A percentile compares a stretch with the other conserved stretches of the same genome.
Evolutionary conservation across 2,888 invertebrate genomes (phyloP).

Genomic region (Campaea margaritaria): DNA sequence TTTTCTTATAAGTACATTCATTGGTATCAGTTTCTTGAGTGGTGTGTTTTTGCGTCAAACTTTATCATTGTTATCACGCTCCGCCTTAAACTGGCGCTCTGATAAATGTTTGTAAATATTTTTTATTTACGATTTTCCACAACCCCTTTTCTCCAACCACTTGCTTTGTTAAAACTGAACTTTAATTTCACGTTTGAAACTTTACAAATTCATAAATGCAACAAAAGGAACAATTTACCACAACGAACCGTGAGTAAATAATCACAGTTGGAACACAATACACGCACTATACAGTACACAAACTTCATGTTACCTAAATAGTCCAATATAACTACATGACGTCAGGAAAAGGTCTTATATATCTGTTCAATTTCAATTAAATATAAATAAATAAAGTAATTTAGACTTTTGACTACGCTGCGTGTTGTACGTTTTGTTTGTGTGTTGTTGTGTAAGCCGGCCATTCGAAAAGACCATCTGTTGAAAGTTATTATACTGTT

Average conservation of each 20-base stretch:
- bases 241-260: constrained; percentile 15
- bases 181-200: constrained; percentile 14
- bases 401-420: too few relatives aligned
- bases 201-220: constrained; percentile 21
- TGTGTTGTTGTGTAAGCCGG: neutral
- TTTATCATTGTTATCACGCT: too few relatives aligned
- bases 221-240: constrained; percentile 22
- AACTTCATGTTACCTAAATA: neutral
- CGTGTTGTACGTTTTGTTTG: too few relatives aligned
- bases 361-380: too few relatives aligned
- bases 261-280: constrained; percentile 12
- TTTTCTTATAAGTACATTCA: too few relatives aligned
- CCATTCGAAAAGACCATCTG: neutral
- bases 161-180: constrained; percentile 9
- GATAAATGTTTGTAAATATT: too few relatives aligned
- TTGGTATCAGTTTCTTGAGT: too few relatives aligned
- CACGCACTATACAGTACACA: constrained; percentile 1
- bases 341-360: too few relatives aligned
- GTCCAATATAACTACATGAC: neutral
- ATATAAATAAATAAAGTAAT: too few relatives aligned
- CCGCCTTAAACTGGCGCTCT: too few relatives aligned
- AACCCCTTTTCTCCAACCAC: neutral
- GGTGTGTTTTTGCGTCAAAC: too few relatives aligned
- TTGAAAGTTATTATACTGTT: constrained; percentile 11
- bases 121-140: neutral